These are phyloP conservation scores for Leptopilina myrica DNA, from an alignment of 2,888 invertebrate genomes.

Conservation along the genomic window DNA sequence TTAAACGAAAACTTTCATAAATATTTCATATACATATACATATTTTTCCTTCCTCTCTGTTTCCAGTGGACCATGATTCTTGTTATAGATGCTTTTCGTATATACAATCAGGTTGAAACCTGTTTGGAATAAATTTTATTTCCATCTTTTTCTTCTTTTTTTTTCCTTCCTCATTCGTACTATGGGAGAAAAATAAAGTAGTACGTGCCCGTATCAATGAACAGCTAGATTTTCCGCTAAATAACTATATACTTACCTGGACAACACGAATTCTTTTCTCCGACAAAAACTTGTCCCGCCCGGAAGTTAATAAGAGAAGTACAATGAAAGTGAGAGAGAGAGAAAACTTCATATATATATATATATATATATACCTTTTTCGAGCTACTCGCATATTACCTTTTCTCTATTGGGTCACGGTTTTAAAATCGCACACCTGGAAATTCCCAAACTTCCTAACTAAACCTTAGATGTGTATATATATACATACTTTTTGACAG, in stretches of 20 bases:
- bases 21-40: slow-evolving; percentile 12
- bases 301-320: slow-evolving; percentile 25
- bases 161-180: background rate
- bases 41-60: slow-evolving; percentile 13
- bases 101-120: slow-evolving; percentile 36
- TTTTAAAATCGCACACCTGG: slow-evolving; percentile 34
- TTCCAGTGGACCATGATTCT: slow-evolving; percentile 18
- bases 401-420: slow-evolving; percentile 23
- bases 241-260: slow-evolving; percentile 34
- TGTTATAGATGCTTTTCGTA: slow-evolving; percentile 17
- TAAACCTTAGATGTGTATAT: background rate
- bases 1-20: slow-evolving; percentile 14
- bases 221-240: slow-evolving; percentile 38
- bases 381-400: slow-evolving; percentile 16
- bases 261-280: slow-evolving; percentile 7
- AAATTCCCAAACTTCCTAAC: slow-evolving; percentile 32
- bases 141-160: slow-evolving; percentile 13
- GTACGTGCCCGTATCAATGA: slow-evolving; percentile 38
- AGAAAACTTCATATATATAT: slow-evolving; percentile 2
- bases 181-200: slow-evolving; percentile 21
- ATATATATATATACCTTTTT: background rate
- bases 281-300: slow-evolving; percentile 34
- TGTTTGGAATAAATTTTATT: slow-evolving; percentile 37
- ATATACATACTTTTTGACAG: slow-evolving; percentile 43
- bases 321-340: slow-evolving; percentile 1